phyloP scores from a whole-genome alignment of 1,140 invertebrate species.

The Antheraea mylitta region DNA sequence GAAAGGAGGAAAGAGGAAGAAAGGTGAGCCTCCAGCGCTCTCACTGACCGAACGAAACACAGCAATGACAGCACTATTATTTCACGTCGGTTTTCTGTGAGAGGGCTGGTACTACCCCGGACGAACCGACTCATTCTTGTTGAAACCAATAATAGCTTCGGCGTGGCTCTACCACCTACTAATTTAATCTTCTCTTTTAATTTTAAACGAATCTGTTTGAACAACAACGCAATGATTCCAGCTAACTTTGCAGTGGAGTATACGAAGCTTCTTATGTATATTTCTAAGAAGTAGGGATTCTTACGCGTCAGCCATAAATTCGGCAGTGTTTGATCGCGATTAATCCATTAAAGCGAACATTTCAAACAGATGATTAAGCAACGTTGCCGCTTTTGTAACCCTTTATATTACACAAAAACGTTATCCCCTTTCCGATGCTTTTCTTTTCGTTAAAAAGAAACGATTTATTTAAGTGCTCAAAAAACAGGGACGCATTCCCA shows the following conservation, averaged over 20 bases:
- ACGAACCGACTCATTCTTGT: too few relatives aligned
- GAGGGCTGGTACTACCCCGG: too few relatives aligned
- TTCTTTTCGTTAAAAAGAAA: slow-evolving; percentile 52
- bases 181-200: too few relatives aligned
- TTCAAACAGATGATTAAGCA: slow-evolving; percentile 51
- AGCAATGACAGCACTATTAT: too few relatives aligned
- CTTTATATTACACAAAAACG: slow-evolving; percentile 34
- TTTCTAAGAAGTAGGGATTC: slow-evolving; percentile 15
- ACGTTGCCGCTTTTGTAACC: slow-evolving; percentile 47
- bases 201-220: neutral
- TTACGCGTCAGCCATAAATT: neutral
- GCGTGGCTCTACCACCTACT: too few relatives aligned
- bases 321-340: neutral
- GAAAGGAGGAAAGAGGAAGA: too few relatives aligned
- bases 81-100: too few relatives aligned
- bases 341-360: slow-evolving; percentile 16
- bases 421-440: slow-evolving; percentile 42
- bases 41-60: too few relatives aligned
- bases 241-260: neutral
- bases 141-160: too few relatives aligned
- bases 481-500: slow-evolving; percentile 26
- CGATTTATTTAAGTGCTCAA: slow-evolving; percentile 61
- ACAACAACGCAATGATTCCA: neutral
- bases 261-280: slow-evolving; percentile 41
- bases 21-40: too few relatives aligned